Base-by-base conservation (phyloP, 2,797 vertebrate genomes). In the Mormyrus proboscirostris region DNA sequence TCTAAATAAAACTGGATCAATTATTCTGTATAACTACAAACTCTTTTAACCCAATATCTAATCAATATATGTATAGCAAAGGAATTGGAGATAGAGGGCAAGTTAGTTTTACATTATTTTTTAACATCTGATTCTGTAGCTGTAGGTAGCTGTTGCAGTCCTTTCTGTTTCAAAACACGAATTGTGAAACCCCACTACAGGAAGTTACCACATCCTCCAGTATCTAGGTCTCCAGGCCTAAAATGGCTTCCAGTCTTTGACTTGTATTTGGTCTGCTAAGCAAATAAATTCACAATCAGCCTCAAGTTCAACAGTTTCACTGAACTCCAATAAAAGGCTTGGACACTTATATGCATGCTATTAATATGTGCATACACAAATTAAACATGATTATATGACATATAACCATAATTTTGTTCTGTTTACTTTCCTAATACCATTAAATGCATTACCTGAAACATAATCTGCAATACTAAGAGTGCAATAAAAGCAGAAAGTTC, bases 121-220 rank as follows among this genome's bases (percentile, higher is more conserved):
- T 57, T 7, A 57, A 41, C 50, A 55, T 53, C 29, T 38, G 5
- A 25, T 87, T 55, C 51, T 55, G 51, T 51, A 82, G 57, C 25
- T 4, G 2, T n/a, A 19, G n/a, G 62, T 51, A 73, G 47, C 84
- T 0, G 59, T 65, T 73, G 84, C 49, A 50, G 62, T 33, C 73
- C 92, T 93, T 90, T 89, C 91, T 91, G 88, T 69, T 90, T 89
- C 89, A 76, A 86, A 76, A 89, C 16, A 7, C 22, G 1, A 51
- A 19, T 51, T 76, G 84, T 29, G 89, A 29, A 93, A 94, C 91
- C 92, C 93, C 94, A 95, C 94, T 93, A 91, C 95, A 95, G 95
- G 95, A 96, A 96, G 94, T 95, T 93, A 95, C 95, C 95, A 96
- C 94, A 95, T 96, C 95, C 95, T 96, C 93, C 93, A 88, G 92